Evolutionary conservation across 2,888 invertebrate species (phyloP).

Genomic region (Sminthurinus aureus): DNA sequence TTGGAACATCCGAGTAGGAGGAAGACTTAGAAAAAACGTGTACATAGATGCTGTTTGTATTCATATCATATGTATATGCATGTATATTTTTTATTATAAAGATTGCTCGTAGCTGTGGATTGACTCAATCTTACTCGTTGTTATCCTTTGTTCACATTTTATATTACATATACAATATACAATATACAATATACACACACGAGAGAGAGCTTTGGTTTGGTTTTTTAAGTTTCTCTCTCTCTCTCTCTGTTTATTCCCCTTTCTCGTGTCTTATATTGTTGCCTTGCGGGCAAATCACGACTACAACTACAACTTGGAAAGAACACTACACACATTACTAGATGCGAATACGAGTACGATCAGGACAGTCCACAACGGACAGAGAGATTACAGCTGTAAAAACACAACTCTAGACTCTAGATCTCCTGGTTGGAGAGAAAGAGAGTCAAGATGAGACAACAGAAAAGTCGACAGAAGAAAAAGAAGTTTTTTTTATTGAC

Average conservation of each 20-base stretch:
- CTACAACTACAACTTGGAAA: neutral
- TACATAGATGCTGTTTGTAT: neutral
- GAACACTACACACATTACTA: no score
- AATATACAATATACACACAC: no score
- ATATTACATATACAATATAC: neutral
- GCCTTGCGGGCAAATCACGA: constrained; percentile 11
- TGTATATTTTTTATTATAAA: neutral
- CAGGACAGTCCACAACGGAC: constrained; percentile 41
- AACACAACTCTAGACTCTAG: constrained; percentile 39
- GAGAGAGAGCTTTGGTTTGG: neutral
- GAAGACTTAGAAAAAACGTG: neutral
- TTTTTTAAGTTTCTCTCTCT: neutral
- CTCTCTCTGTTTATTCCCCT: neutral
- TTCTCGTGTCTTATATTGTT: constrained; percentile 5
- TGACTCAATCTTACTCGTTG: neutral
- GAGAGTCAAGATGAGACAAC: constrained; percentile 35
- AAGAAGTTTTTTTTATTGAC: constrained; percentile 44
- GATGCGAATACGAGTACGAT: no score
- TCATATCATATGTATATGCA: neutral
- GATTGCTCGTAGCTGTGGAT: neutral
- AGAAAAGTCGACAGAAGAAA: constrained; percentile 39
- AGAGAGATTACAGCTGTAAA: constrained; percentile 55
- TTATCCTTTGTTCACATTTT: neutral
- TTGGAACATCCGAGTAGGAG: neutral
- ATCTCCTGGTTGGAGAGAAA: constrained; percentile 14